phyloP scores from a whole-genome alignment of 2,888 invertebrate genomes.

The Tipula vernalis region DNA sequence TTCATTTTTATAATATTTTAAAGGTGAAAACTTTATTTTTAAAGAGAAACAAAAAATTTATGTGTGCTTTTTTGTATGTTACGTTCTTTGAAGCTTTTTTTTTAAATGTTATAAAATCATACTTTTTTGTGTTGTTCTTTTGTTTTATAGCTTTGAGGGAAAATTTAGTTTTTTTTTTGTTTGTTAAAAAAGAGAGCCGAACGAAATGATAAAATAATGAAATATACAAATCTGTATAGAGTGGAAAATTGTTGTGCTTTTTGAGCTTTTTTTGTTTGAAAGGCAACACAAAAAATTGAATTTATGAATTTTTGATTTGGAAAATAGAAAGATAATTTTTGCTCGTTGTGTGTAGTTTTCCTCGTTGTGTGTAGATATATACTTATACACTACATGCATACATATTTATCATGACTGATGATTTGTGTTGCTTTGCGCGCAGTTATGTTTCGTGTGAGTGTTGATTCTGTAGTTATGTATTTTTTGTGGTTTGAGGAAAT shows the following conservation, averaged over 20 bases:
- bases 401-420: not conserved
- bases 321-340: not conserved
- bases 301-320: not conserved
- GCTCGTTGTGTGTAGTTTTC: not conserved
- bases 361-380: not conserved
- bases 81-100: not conserved
- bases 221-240: not conserved
- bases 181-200: not conserved
- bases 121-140: not conserved
- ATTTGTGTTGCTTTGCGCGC: not conserved
- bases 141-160: not conserved
- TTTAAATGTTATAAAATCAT: not conserved
- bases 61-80: not conserved
- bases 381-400: not conserved
- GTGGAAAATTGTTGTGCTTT: not conserved
- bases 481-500: not conserved
- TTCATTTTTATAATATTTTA: not conserved
- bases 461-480: not conserved
- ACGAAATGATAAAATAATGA: not conserved
- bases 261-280: not conserved
- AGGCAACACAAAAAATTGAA: not conserved
- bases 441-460: not conserved
- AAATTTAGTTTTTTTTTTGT: not conserved
- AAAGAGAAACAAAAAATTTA: not conserved
- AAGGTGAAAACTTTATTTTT: not conserved